Percentiles rank a stretch among this genome's conserved stretches.
Conservation (phyloP, 2,113 vertebrate species). For the Ancistrus triradiatus region DNA sequence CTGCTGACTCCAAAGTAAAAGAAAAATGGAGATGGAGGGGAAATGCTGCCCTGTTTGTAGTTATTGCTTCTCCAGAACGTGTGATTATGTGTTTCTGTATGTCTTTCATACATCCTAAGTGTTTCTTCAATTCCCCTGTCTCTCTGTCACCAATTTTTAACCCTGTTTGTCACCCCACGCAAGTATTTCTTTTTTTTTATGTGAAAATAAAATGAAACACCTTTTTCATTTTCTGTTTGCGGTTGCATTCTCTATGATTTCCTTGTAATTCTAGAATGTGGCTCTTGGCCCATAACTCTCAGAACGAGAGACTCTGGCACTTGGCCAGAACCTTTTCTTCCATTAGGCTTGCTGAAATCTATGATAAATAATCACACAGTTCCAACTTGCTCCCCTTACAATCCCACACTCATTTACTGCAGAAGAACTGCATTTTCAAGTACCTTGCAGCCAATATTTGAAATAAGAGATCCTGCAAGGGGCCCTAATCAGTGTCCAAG, state of each 20-base stretch:
- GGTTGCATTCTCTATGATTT: constrained; percentile 38
- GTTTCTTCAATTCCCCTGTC: background rate
- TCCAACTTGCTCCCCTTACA: constrained; percentile 2
- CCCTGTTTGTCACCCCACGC: background rate
- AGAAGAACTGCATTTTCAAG: constrained; percentile 26
- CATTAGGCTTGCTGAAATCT: constrained; percentile 44
- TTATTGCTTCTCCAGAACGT: background rate
- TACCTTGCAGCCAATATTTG: constrained; percentile 14
- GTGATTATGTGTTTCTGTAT: constrained; percentile 16
- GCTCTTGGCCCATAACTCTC: constrained; percentile 40
- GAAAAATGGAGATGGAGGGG: background rate
- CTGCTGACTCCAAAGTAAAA: background rate
- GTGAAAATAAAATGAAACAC: constrained; percentile 49
- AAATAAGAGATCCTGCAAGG: background rate
- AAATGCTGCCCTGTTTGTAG: background rate
- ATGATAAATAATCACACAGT: constrained; percentile 45
- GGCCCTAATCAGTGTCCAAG: background rate
- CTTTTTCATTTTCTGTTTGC: constrained; percentile 46
- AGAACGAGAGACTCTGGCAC: constrained; percentile 34
- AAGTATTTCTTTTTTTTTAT: constrained; percentile 12
- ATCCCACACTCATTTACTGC: constrained; percentile 14
- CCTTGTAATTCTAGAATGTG: constrained; percentile 45
- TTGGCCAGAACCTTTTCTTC: constrained; percentile 37
- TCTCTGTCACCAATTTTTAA: background rate
- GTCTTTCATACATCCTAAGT: background rate